Conservation (phyloP, 2,888 invertebrate species). For the Didymodactylos carnosus region DNA sequence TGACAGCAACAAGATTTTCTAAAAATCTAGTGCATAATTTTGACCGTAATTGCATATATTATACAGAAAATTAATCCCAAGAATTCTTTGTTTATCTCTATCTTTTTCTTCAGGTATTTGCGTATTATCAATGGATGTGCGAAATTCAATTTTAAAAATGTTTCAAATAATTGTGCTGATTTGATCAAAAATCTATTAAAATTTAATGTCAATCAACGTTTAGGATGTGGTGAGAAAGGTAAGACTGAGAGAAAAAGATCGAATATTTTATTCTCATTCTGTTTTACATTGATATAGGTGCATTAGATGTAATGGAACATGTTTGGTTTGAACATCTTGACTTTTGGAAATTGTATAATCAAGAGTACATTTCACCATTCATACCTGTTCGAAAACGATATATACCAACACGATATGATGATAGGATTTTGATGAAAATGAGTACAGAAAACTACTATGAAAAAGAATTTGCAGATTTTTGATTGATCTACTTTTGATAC, state of each 20-base stretch:
- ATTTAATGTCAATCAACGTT: not conserved
- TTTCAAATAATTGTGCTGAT: not conserved
- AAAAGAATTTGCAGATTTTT: not conserved
- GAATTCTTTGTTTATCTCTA: not conserved
- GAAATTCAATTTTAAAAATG: not conserved
- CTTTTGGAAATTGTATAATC: not conserved
- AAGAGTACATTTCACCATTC: not conserved
- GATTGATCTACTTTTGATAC: too few relatives aligned
- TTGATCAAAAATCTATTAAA: not conserved
- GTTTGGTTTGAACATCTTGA: not conserved
- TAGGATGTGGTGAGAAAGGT: not conserved
- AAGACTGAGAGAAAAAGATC: too few relatives aligned
- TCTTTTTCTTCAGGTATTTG: not conserved
- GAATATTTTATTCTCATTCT: too few relatives aligned
- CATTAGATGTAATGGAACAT: not conserved
- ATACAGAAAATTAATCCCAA: not conserved
- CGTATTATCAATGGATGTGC: not conserved
- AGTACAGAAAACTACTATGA: not conserved
- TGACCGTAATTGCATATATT: too few relatives aligned
- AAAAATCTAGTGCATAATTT: too few relatives aligned
- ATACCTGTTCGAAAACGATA: not conserved
- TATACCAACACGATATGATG: not conserved
- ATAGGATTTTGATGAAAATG: not conserved
- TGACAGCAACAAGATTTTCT: too few relatives aligned
- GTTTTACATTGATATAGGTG: too few relatives aligned